A percentile compares a stretch with the other conserved stretches of the same genome.
Evolutionary conservation across 2,113 vertebrate genomes (phyloP).

Genomic region (Pangasianodon hypophthalmus): DNA sequence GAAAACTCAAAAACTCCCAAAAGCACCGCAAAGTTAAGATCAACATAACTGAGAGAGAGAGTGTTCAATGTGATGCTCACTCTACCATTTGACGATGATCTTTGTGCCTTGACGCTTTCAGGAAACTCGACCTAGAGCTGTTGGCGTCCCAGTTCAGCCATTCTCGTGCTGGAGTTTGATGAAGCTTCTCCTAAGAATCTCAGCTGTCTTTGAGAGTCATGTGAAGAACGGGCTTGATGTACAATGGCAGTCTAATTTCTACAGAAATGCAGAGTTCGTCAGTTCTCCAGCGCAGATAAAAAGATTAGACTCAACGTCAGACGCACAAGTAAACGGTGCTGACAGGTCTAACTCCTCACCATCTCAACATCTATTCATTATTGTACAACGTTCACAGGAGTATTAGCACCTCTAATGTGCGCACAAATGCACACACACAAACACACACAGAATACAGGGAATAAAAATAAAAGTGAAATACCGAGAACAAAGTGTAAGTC

Average conservation of each 20-base stretch:
- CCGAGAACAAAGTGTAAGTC: constrained; percentile 27
- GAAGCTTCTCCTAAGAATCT: constrained; percentile 2
- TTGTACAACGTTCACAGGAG: not conserved
- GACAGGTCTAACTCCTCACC: constrained; percentile 39
- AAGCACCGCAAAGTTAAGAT: not conserved
- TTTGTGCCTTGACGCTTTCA: not conserved
- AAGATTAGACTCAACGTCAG: constrained; percentile 45
- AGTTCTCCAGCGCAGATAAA: constrained; percentile 36
- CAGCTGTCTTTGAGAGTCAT: constrained; percentile 26
- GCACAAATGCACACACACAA: not conserved
- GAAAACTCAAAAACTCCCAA: constrained; percentile 15
- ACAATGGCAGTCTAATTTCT: constrained; percentile 38
- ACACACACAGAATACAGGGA: not conserved
- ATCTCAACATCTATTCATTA: not conserved
- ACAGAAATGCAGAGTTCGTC: constrained; percentile 22
- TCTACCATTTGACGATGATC: not conserved
- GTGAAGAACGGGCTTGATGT: constrained; percentile 37
- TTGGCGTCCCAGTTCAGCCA: not conserved
- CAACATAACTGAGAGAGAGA: no score
- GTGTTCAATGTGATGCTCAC: not conserved
- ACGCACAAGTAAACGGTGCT: constrained; percentile 39
- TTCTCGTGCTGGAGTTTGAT: not conserved
- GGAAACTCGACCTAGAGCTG: not conserved
- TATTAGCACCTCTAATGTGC: no score
- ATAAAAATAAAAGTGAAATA: constrained; percentile 36